phyloP scores from a whole-genome alignment of 2,797 vertebrate species.

The Macropodus opercularis region DNA sequence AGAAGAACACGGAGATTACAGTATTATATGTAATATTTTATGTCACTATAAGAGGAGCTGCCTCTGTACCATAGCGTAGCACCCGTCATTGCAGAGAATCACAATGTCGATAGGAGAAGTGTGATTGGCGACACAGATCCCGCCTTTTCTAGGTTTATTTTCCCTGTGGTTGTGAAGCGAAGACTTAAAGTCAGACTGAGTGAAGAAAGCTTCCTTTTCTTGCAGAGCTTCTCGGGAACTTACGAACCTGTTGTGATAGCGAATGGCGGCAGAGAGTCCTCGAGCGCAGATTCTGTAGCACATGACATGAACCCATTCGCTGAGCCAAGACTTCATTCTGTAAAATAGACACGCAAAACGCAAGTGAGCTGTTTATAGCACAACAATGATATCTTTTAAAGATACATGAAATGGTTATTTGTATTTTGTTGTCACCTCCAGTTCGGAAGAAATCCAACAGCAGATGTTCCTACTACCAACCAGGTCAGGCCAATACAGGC shows the following conservation, averaged over 20 bases:
- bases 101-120: constrained; percentile 94
- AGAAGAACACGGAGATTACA: not conserved
- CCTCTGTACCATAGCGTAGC: constrained; percentile 92
- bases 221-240: not conserved
- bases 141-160: constrained; percentile 93
- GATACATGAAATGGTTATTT: not conserved
- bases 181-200: not conserved
- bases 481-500: constrained; percentile 89
- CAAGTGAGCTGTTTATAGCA: not conserved
- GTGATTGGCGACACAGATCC: constrained; percentile 98
- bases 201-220: not conserved
- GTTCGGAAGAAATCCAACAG: constrained; percentile 90
- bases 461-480: constrained; percentile 89
- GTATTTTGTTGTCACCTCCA: constrained; percentile 80
- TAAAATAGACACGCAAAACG: constrained; percentile 24
- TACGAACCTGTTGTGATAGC: constrained; percentile 92
- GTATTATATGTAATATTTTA: not conserved
- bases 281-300: constrained; percentile 95
- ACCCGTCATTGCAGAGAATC: constrained; percentile 94
- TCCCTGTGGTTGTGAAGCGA: constrained; percentile 79
- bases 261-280: constrained; percentile 92
- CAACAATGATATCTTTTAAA: rapidly evolving
- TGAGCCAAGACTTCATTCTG: constrained; percentile 90
- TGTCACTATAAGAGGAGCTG: not conserved
- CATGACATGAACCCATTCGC: constrained; percentile 93